Conservation (phyloP, 2,113 vertebrate species). For the Mirounga angustirostris region DNA sequence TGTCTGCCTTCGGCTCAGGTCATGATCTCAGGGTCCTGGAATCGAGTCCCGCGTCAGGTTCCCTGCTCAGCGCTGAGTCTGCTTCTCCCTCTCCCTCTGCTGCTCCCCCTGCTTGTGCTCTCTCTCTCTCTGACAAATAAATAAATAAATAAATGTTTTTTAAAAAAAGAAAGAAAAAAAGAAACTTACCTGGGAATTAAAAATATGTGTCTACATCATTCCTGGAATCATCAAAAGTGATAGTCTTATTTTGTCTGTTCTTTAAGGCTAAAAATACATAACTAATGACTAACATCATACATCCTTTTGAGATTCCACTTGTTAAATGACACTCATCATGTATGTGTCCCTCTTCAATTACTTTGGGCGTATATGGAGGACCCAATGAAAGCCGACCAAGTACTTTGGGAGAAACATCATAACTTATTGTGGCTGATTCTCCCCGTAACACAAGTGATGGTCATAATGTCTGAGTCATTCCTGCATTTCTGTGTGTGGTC, state of each 20-base stretch:
- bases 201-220: not conserved
- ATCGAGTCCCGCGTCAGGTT: too few relatives aligned
- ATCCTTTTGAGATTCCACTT: not conserved
- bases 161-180: too few relatives aligned
- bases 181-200: not conserved
- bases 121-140: too few relatives aligned
- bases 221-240: not conserved
- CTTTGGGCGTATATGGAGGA: not conserved
- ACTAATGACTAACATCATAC: constrained; percentile 21
- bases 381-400: not conserved
- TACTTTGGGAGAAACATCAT: constrained; percentile 9
- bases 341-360: constrained; percentile 13
- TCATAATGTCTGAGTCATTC: constrained; percentile 22
- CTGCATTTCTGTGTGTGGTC: not conserved
- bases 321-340: not conserved
- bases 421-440: not conserved
- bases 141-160: too few relatives aligned
- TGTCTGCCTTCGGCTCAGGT: too few relatives aligned
- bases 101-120: too few relatives aligned
- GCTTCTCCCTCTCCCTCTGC: too few relatives aligned
- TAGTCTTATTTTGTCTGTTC: not conserved
- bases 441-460: not conserved
- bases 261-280: not conserved
- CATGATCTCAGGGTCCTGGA: too few relatives aligned
- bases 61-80: too few relatives aligned